Percentiles rank a stretch among this genome's conserved stretches.
phyloP scores from a whole-genome alignment of 2,113 vertebrate species.

The Cheirogaleus medius region DNA sequence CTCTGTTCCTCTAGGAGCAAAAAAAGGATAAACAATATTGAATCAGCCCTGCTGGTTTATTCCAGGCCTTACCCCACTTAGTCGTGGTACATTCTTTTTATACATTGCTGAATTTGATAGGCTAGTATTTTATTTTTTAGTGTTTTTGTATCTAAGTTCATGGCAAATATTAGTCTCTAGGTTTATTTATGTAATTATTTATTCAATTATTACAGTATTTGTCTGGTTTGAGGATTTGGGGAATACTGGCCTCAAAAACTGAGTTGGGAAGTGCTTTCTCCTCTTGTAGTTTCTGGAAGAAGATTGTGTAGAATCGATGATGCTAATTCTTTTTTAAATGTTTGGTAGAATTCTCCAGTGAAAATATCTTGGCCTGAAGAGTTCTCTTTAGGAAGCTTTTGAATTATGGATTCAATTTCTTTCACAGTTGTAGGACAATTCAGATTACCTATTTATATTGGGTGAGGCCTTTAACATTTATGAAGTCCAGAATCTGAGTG shows the following conservation, averaged over 20 bases:
- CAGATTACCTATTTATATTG: background rate
- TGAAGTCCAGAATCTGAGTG: background rate
- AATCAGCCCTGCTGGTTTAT: background rate
- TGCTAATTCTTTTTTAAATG: background rate
- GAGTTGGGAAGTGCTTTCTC: background rate
- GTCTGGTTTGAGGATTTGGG: background rate
- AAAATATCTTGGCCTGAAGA: background rate
- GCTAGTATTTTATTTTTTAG: background rate
- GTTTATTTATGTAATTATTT: background rate
- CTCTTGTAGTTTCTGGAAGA: background rate
- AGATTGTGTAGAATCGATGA: background rate
- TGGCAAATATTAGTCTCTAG: background rate
- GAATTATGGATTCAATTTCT: background rate
- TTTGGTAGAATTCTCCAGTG: background rate
- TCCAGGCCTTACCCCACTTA: background rate
- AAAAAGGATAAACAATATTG: background rate
- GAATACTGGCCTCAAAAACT: background rate
- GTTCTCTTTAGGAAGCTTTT: background rate
- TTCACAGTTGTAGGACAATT: background rate
- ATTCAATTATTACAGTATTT: background rate
- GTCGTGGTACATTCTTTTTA: background rate
- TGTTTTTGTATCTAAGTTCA: background rate
- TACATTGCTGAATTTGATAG: background rate
- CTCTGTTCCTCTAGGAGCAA: too few relatives aligned
- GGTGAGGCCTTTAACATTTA: background rate